Base-by-base conservation (phyloP, 1,140 invertebrate species). In the Caenorhabditis inopinata region DNA sequence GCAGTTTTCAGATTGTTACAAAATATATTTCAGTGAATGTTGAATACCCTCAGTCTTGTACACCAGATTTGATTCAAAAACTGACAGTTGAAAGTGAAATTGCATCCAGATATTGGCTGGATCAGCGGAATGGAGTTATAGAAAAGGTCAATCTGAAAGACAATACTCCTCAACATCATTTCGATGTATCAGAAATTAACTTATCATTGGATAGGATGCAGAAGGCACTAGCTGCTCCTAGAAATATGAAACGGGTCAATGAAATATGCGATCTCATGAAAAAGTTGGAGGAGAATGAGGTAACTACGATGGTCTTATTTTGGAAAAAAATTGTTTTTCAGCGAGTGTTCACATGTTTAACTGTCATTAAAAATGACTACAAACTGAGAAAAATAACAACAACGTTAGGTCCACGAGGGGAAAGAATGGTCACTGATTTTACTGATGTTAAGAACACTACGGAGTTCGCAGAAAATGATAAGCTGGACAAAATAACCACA, bases 81-180 rank as follows among this genome's bases (percentile, higher is more conserved):
- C 35, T 68, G 29, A 68, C 58, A 11, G 58, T 68, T 11, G 58
- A 68, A 38, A 68, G 58, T 38, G 58, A 68, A 68, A 68, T 68
- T 68, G 58, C 58, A 21, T 68, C 58, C 6, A 38, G 58, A 42
- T 68, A 68, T 18, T 68, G 58, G 58, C n/a, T 68, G 16, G 58
- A 68, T 12, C 58, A 68, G n/a, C n/a, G 58, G 23, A 68, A 68
- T n/a, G 58, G 38, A 23, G 58, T 68, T 2, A 68, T 68, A 21
- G 14, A 1, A 7, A 68, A 68, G n/a, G 38, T 68, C 7, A 68
- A 68, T 7, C 38, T 35, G 32, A 68, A 68, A 42, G 58, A 32
- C 35, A 68, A 32, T 38, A 38, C 27, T 23, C 32, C 32, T 18
- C 23, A 68, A 21, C 58, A 12, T n/a, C 18, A 68, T 7, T 68